Conservation (phyloP, 2,888 invertebrate genomes). For the Xylophagus ater region DNA sequence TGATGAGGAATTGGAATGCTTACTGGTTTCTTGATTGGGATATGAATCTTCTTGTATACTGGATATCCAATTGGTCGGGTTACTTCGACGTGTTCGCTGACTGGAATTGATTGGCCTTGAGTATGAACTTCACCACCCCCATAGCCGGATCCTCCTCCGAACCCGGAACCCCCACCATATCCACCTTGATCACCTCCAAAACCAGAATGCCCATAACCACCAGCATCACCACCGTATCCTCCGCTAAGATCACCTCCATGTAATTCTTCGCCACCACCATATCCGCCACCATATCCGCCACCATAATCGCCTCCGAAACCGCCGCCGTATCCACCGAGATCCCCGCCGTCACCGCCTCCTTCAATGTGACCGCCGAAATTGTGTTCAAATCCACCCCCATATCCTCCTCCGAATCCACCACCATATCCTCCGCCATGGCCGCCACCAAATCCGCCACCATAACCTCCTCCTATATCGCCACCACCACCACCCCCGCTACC, state of each 20-base stretch:
- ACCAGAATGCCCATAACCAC: constrained; percentile 2
- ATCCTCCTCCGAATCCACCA: constrained; percentile 2
- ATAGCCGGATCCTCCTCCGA: constrained; percentile 4
- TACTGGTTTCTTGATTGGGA: constrained; percentile 56
- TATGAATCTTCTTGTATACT: constrained; percentile 60
- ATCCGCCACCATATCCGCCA: constrained; percentile 8
- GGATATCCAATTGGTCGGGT: constrained; percentile 53
- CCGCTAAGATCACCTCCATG: constrained; percentile 5
- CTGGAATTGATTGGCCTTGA: constrained; percentile 29
- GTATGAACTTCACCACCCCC: constrained; percentile 13
- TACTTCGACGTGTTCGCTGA: constrained; percentile 46
- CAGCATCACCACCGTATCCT: constrained; percentile 6
- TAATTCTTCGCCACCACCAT: constrained; percentile 3
- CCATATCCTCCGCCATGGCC: background rate
- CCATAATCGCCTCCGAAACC: background rate
- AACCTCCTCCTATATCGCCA: constrained; percentile 6
- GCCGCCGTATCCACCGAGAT: constrained; percentile 4
- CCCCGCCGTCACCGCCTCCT: background rate
- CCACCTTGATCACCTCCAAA: background rate
- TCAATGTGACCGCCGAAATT: background rate
- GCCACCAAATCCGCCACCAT: constrained; percentile 6
- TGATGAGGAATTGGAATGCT: constrained; percentile 67
- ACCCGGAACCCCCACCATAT: constrained; percentile 3
- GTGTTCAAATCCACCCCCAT: background rate
- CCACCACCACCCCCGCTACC: background rate